Conservation (phyloP, 2,797 vertebrate genomes). For the Scomberomorus guttatus region DNA sequence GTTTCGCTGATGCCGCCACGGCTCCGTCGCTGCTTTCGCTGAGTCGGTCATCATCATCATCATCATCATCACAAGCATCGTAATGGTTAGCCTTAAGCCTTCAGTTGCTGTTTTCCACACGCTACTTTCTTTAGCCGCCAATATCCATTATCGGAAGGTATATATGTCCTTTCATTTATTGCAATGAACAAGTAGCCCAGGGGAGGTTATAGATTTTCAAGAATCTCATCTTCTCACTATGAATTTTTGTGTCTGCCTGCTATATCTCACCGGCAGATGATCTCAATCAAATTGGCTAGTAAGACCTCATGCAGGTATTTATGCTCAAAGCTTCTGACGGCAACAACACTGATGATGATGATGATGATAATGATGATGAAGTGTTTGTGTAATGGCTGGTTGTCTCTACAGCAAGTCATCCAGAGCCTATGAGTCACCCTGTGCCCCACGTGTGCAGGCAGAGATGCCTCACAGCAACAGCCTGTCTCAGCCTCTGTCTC, state of each 20-base stretch:
- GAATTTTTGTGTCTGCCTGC: not conserved
- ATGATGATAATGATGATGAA: constrained; percentile 18
- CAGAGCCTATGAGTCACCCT: constrained; percentile 46
- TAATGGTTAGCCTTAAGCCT: constrained; percentile 20
- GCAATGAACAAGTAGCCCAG: constrained; percentile 37
- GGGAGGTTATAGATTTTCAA: constrained; percentile 51
- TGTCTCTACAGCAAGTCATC: constrained; percentile 42
- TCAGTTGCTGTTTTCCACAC: constrained; percentile 27
- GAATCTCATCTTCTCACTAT: constrained; percentile 46
- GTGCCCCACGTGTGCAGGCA: constrained; percentile 50
- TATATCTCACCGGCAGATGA: constrained; percentile 11
- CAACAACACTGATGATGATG: not conserved
- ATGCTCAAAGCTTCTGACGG: constrained; percentile 20
- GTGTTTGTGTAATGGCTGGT: constrained; percentile 31
- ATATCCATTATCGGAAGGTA: not conserved
- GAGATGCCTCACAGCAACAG: constrained; percentile 47
- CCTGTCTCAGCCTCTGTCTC: constrained; percentile 35
- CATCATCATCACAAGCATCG: constrained; percentile 3
- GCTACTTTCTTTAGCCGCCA: constrained; percentile 17
- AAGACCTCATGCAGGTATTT: constrained; percentile 6
- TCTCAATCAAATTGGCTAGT: constrained; percentile 7
- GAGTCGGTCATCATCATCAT: constrained; percentile 10
- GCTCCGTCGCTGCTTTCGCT: not conserved
- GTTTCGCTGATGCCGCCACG: constrained; percentile 22
- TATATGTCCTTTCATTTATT: constrained; percentile 22